Percentiles rank a stretch among this genome's conserved stretches.
phyloP scores from a whole-genome alignment of 2,888 invertebrate species.

The Torymus auratus region DNA sequence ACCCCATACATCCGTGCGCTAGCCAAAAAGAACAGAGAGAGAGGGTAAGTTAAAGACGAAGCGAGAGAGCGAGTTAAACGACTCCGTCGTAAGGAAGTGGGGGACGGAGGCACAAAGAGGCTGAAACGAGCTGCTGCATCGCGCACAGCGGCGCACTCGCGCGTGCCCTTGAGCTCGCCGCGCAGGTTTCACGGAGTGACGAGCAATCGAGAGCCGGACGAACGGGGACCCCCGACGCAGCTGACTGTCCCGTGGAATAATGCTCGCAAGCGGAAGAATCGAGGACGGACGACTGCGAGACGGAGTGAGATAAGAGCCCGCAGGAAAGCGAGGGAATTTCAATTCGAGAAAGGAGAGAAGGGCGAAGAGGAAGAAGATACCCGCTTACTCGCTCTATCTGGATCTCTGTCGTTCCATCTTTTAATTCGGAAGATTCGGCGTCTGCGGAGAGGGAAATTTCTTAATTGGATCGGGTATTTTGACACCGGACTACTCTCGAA shows the following conservation, averaged over 20 bases:
- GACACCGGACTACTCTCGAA: neutral
- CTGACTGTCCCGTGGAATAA: conserved; percentile 11
- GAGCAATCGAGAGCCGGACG: conserved; percentile 56
- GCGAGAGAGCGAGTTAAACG: conserved; percentile 22
- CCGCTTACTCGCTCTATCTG: neutral
- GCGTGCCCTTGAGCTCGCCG: conserved; percentile 57
- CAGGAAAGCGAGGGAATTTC: no score
- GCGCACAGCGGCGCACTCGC: no score
- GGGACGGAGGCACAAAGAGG: conserved; percentile 40
- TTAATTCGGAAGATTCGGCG: conserved; percentile 28
- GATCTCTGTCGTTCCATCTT: conserved; percentile 27
- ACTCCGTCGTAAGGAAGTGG: conserved; percentile 8
- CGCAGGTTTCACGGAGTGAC: conserved; percentile 56
- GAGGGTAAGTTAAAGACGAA: neutral
- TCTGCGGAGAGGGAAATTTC: conserved; percentile 35
- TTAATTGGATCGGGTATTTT: conserved; percentile 49
- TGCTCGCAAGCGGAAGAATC: conserved; percentile 52
- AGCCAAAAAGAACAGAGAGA: neutral
- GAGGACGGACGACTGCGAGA: conserved; percentile 15
- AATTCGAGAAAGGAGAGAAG: conserved; percentile 22
- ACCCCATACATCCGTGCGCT: neutral
- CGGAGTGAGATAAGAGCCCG: neutral
- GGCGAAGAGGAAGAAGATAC: conserved; percentile 4
- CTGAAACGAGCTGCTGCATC: conserved; percentile 10
- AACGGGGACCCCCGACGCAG: conserved; percentile 19